These are phyloP conservation scores for Drosophila ercepeae DNA, from an alignment of 1,140 invertebrate species.

Conservation along the genomic window DNA sequence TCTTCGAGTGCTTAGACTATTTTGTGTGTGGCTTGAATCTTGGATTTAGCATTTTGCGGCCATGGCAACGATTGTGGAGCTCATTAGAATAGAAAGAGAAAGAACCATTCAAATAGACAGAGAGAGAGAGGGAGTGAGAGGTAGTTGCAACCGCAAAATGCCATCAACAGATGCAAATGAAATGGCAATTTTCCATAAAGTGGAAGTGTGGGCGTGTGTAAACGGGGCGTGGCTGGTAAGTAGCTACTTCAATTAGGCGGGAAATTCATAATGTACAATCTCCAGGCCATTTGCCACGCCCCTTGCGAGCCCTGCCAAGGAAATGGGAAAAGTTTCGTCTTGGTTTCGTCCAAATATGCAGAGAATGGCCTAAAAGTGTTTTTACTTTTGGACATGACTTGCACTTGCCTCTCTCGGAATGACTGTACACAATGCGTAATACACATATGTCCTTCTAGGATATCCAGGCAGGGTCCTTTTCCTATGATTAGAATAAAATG, in stretches of 20 bases:
- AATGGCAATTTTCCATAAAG: constrained; percentile 42
- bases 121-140: background rate
- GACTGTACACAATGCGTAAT: constrained; percentile 9
- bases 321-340: constrained; percentile 26
- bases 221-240: background rate
- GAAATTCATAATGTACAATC: constrained; percentile 23
- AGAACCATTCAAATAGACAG: background rate
- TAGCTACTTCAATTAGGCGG: constrained; percentile 4
- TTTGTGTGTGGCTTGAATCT: constrained; percentile 5
- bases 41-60: constrained; percentile 16
- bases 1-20: background rate
- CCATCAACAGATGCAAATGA: constrained; percentile 52
- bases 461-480: background rate
- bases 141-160: constrained; percentile 33
- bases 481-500: constrained; percentile 54
- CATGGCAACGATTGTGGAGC: constrained; percentile 29
- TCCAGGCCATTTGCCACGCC: background rate
- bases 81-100: constrained; percentile 19
- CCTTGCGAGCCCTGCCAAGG: background rate
- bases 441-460: background rate
- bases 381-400: constrained; percentile 10
- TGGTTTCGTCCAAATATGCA: constrained; percentile 9
- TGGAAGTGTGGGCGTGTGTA: background rate
- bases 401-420: constrained; percentile 13
- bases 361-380: constrained; percentile 19